Base-by-base conservation (phyloP, 2,797 vertebrate species). In the Crax fasciolata region DNA sequence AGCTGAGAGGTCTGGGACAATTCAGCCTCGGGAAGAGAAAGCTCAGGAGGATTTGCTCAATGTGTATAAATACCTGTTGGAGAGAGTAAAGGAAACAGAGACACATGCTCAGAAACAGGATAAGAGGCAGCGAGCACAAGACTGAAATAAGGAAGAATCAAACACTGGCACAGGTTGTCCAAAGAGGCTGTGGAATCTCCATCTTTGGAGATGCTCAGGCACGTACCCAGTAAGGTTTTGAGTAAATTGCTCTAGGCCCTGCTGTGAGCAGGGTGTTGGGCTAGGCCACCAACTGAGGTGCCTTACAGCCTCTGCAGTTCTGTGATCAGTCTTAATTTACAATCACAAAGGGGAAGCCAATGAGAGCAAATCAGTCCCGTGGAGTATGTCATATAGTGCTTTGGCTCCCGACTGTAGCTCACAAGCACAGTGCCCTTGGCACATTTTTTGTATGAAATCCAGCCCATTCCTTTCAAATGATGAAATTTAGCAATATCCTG, bases 381-480 rank as follows among this genome's bases (percentile, higher is more conserved):
- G n/a, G 28, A 38, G 19, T 39, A 2, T 20, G n/a, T 89, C 28
- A 55, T 65, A 30, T 84, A 52, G 62, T 83, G 70, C 84, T 96
- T 94, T 96, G 78, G 85, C 44, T 90, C 46, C 39, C 71, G 72
- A 79, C 57, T 46, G 54, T 58, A 93, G 66, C 65, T 87, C 77
- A 54, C 62, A 61, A 70, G 27, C 48, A 18, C 23, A 32, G 74
- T 44, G 62, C 24, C 51, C 74, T 94, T 90, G 75, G 80, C 63
- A 88, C 79, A 61, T 92, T 95, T 97, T 79, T 76, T 84, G 52
- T 72, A 65, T 59, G 66, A 96, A 95, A 94, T 41, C 9, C 28
- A 87, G 9, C 19, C 32, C 17, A 6, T 67, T 91, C 27, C 77
- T 65, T 92, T 51, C 46, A 89, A 89, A 66, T 20, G 1, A 38